phyloP scores from a whole-genome alignment of 2,888 invertebrate genomes.

The Craniophora ligustri region DNA sequence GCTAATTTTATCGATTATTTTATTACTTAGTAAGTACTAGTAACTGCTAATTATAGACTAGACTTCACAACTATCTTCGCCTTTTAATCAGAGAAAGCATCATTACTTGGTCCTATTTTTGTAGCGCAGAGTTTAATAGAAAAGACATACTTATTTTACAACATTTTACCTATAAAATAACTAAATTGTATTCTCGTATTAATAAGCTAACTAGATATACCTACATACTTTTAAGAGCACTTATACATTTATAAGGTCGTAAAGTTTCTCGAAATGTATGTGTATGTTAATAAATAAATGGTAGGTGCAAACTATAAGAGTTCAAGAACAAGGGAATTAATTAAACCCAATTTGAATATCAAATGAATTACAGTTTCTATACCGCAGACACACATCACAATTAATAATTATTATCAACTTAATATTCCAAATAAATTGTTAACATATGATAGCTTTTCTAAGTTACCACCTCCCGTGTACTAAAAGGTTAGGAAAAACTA shows the following conservation, averaged over 20 bases:
- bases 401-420: too few relatives aligned
- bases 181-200: slow-evolving; percentile 39
- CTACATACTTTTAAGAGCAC: slow-evolving; percentile 13
- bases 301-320: neutral
- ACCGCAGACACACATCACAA: too few relatives aligned
- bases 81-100: slow-evolving; percentile 52
- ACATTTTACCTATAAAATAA: slow-evolving; percentile 47
- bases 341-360: neutral
- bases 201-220: slow-evolving; percentile 22
- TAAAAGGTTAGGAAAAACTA: too few relatives aligned
- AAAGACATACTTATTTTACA: slow-evolving; percentile 44
- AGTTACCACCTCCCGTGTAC: too few relatives aligned
- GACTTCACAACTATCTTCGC: slow-evolving; percentile 4
- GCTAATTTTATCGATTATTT: slow-evolving; percentile 45
- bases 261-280: slow-evolving; percentile 11
- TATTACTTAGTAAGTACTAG: slow-evolving; percentile 17
- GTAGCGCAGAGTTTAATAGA: slow-evolving; percentile 49
- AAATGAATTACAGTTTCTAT: neutral
- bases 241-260: slow-evolving; percentile 9
- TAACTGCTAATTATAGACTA: slow-evolving; percentile 9
- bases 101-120: slow-evolving; percentile 29
- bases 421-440: too few relatives aligned
- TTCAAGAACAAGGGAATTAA: slow-evolving; percentile 7
- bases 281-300: slow-evolving; percentile 16
- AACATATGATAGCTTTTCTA: too few relatives aligned